Evolutionary conservation across 2,888 invertebrate genomes (phyloP), one percentile per base, ranked within the genome.

Genomic region (Luperina testacea): DNA sequence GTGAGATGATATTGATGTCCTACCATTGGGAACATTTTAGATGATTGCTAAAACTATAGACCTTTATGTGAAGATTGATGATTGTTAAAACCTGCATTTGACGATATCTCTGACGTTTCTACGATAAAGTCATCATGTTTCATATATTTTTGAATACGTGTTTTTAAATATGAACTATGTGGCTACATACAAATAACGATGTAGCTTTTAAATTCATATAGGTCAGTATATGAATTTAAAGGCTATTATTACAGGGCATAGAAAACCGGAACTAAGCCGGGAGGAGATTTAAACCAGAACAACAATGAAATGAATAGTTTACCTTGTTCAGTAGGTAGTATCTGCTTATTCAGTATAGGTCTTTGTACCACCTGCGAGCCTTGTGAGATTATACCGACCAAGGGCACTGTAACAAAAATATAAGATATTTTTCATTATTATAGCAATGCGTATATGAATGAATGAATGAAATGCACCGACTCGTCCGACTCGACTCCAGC

Each of bases 281-380:
- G 24, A 20, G 27, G 24, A 72, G 76, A 79, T 82, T 67, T 67
- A 27, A 61, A 83, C 67, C 77, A 68, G 38, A 59, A 78, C 20
- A 72, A 78, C 64, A 79, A 76, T 77, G 15, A 20, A 67, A 67
- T 72, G 17, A 77, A 75, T 70, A 67, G 74, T 79, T 72, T 91
- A 97, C 97, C 97, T 95, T 97, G 97, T 91, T 97, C 97, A 32
- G 91, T 95, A 59, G 96, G 96, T 84, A 93, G 89, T 87, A 97
- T 97, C 87, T 97, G 97, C 79, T 95, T 96, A 77, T 97, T 97
- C 48, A 97, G 83, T 80, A 97, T 90, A 20, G 97, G 97, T 71
- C 97, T 92, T 84, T 97, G 97, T 17, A 97, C 97, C 51, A 97
- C 97, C 88, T 96, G 97, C 9, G 97, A 96, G 48, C 97, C 97